Percentiles rank a stretch among this genome's conserved stretches.
phyloP scores from a whole-genome alignment of 2,797 vertebrate species.

The Girardinus metallicus region DNA sequence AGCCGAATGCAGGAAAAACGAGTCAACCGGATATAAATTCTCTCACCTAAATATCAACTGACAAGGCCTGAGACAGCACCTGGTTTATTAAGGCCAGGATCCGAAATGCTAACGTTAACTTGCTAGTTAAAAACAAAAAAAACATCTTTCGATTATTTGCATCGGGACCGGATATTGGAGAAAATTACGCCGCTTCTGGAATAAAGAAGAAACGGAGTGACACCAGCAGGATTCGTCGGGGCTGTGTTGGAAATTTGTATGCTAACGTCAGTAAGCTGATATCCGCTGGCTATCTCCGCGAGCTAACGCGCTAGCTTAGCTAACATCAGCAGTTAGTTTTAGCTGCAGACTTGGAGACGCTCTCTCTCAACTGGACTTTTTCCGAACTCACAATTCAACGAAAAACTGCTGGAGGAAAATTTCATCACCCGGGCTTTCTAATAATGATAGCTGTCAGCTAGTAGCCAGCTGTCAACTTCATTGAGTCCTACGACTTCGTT shows the following conservation, averaged over 20 bases:
- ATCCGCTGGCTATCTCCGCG: conserved; percentile 41
- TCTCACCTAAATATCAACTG: conserved; percentile 33
- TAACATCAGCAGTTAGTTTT: conserved; percentile 31
- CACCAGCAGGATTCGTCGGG: conserved; percentile 18
- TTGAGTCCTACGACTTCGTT: conserved; percentile 44
- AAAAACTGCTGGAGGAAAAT: background rate
- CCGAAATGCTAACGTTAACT: conserved; percentile 70
- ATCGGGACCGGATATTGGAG: conserved; percentile 42
- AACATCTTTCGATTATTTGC: conserved; percentile 46
- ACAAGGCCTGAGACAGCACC: conserved; percentile 68
- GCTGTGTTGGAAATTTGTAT: conserved; percentile 33
- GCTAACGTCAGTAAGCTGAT: conserved; percentile 60
- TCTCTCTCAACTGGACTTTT: conserved; percentile 38
- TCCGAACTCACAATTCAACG: conserved; percentile 8
- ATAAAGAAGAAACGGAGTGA: conserved; percentile 26
- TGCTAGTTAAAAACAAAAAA: conserved; percentile 31
- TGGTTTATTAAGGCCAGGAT: conserved; percentile 73
- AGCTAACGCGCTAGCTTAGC: conserved; percentile 55
- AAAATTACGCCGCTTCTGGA: conserved; percentile 15
- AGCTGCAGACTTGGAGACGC: conserved; percentile 42
- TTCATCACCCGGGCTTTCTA: conserved; percentile 25
- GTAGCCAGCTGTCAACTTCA: conserved; percentile 69
- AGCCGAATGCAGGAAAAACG: conserved; percentile 15
- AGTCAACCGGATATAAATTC: conserved; percentile 37
- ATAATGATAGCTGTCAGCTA: conserved; percentile 75